phyloP scores from a whole-genome alignment of 2,888 invertebrate genomes.

The Polylopha cassiicola region DNA sequence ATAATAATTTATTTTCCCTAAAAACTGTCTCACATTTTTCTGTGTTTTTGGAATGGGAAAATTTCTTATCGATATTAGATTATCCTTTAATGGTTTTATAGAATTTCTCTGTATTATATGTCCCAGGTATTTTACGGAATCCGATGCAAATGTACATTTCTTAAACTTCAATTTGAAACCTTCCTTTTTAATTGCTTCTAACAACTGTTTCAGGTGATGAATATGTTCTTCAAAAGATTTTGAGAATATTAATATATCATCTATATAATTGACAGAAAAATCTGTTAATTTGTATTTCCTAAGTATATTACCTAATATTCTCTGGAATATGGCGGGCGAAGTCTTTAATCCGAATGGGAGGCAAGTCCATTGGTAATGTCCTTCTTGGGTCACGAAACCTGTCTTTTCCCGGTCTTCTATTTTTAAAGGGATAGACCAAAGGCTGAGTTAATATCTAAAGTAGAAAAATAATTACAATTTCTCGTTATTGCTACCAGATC shows the following conservation, averaged over 20 bases:
- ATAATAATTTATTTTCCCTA: too few species aligned
- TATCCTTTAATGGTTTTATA: neutral
- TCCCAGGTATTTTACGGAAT: neutral
- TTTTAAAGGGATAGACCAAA: conserved; percentile 5
- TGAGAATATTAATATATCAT: too few species aligned
- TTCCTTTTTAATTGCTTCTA: too few species aligned
- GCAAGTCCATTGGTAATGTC: neutral
- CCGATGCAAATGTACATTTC: neutral
- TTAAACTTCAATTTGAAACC: too few species aligned
- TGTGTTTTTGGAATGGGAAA: neutral
- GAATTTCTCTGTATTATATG: neutral
- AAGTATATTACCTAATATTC: too few species aligned
- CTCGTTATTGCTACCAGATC: neutral
- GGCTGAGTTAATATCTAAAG: conserved; percentile 4
- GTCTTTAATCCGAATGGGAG: neutral
- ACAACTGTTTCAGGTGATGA: too few species aligned
- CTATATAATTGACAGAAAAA: too few species aligned
- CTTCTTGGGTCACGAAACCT: too few species aligned
- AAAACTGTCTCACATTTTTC: too few species aligned
- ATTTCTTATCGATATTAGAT: neutral
- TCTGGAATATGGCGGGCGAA: neutral
- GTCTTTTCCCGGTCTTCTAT: conserved; percentile 1
- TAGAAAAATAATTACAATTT: conserved; percentile 5
- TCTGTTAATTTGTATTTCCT: too few species aligned
- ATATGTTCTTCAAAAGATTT: too few species aligned